Percentiles rank a stretch among this genome's conserved stretches.
Evolutionary conservation across 2,113 vertebrate species (phyloP).

Genomic region (Okapia johnstoni): DNA sequence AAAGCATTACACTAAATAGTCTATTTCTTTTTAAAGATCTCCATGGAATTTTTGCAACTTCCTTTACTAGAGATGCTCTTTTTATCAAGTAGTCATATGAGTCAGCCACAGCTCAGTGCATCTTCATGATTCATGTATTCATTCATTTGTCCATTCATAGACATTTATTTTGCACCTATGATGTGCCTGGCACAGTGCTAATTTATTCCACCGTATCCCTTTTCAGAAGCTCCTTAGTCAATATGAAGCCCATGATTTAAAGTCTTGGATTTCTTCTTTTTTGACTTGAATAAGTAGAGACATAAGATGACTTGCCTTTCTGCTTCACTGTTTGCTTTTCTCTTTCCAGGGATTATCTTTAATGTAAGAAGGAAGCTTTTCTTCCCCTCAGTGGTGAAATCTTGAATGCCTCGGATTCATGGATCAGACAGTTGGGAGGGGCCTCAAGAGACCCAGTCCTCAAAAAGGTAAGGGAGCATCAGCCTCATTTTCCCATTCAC

Average conservation of each 20-base stretch:
- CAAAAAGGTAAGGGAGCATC: neutral
- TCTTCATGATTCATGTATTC: neutral
- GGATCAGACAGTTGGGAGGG: neutral
- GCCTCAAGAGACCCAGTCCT: neutral
- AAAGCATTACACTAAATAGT: neutral
- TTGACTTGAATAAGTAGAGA: neutral
- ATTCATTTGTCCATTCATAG: neutral
- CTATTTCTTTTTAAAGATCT: neutral
- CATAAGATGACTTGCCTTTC: neutral
- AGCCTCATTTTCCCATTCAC: neutral
- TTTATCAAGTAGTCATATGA: neutral
- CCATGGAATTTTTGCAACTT: neutral
- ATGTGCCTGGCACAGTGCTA: neutral
- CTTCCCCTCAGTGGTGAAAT: neutral
- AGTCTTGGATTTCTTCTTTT: neutral
- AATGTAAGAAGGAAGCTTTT: neutral
- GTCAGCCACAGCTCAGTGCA: neutral
- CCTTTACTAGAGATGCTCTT: neutral
- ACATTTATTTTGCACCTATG: neutral
- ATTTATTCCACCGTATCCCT: neutral
- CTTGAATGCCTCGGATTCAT: neutral
- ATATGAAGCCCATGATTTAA: neutral
- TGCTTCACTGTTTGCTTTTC: constrained; percentile 17
- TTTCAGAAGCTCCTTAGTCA: neutral
- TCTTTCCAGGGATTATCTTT: neutral